Evolutionary conservation across 2,113 vertebrate species (phyloP), one percentile per base, ranked within the genome.

Genomic region (Cygnus atratus): DNA sequence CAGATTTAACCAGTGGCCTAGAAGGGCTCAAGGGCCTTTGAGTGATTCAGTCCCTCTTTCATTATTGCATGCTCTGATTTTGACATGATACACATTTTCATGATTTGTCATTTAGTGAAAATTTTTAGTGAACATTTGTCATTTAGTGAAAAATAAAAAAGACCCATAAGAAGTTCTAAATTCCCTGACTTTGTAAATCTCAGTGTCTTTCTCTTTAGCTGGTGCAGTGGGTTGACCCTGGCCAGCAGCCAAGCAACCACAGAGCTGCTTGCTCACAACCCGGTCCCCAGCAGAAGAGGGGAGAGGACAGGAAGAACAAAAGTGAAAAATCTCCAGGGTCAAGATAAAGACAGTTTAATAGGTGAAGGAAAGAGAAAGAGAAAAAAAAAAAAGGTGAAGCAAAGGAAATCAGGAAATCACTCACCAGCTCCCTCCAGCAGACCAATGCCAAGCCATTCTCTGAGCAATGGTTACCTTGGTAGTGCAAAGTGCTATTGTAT

Each of bases 291-390:
- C 35, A 9, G 16, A 9, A 50, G 15, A 21, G 13, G 26, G 9
- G 17, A 87, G 7, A 58, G 5, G 52, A 70, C 20, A 71, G 26
- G 19, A 85, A 52, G 35, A 78, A 43, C 13, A 71, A 71, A 85
- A 67, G 5, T 0, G 8, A 75, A 54, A 74, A 31, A 10, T 1
- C 7, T 48, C 8, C 28, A 33, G 11, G 1, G 0, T 50, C 44
- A 39, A 20, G 70, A 39, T 39, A 57, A 73, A 66, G n/a, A n/a
- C 6, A 81, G 35, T 74, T 54, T 52, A 65, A 21, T 2, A 28
- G 33, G 10, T 29, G 13, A 66, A 41, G 59, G 22, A 31, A 10
- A 31, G 20, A 22, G 10, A 10, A 1, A 12, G 5, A 39, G 6
- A 48, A 21, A 39, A 2, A 17, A 24, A 52, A 68, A 62, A 11